These are phyloP conservation scores for Prosopocoilus inquinatus DNA, from an alignment of 2,888 invertebrate genomes.

Conservation along the genomic window DNA sequence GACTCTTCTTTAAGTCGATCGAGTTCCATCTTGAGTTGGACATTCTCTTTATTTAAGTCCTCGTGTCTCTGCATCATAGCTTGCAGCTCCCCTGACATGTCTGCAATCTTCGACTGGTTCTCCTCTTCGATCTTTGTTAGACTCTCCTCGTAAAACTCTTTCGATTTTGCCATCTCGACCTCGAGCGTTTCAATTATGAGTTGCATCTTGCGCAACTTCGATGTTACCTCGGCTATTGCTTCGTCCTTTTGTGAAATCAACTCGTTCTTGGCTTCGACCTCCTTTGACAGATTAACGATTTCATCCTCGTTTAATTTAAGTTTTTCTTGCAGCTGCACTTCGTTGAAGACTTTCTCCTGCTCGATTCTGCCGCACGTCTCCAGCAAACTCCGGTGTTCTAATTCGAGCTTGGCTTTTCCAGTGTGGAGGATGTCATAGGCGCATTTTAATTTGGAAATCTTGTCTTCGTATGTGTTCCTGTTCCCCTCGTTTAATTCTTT, in stretches of 20 bases:
- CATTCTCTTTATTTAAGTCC: conserved; percentile 8
- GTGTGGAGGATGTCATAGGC: conserved; percentile 30
- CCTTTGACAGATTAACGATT: conserved; percentile 3
- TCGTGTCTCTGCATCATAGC: conserved; percentile 15
- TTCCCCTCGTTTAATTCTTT: conserved; percentile 2
- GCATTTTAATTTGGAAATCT: conserved; percentile 26
- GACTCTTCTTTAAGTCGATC: conserved; percentile 11
- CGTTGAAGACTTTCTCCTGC: conserved; percentile 23
- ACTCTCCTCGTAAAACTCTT: conserved; percentile 6
- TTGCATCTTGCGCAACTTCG: conserved; percentile 17
- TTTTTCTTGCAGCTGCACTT: conserved; percentile 14
- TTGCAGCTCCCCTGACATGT: conserved; percentile 17
- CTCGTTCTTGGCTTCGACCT: not conserved
- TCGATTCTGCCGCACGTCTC: conserved; percentile 17
- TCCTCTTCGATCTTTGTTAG: conserved; percentile 16
- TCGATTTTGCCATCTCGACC: conserved; percentile 8
- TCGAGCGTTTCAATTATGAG: conserved; percentile 10
- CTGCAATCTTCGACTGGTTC: conserved; percentile 8
- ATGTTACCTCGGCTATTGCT: conserved; percentile 6
- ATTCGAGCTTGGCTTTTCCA: conserved; percentile 25
- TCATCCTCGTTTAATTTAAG: conserved; percentile 10
- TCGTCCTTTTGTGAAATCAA: conserved; percentile 12
- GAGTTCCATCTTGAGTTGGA: conserved; percentile 5
- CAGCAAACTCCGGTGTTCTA: conserved; percentile 7
- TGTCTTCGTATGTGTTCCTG: conserved; percentile 1